phyloP scores from a whole-genome alignment of 2,888 invertebrate genomes.

The Nomada fabriciana region DNA sequence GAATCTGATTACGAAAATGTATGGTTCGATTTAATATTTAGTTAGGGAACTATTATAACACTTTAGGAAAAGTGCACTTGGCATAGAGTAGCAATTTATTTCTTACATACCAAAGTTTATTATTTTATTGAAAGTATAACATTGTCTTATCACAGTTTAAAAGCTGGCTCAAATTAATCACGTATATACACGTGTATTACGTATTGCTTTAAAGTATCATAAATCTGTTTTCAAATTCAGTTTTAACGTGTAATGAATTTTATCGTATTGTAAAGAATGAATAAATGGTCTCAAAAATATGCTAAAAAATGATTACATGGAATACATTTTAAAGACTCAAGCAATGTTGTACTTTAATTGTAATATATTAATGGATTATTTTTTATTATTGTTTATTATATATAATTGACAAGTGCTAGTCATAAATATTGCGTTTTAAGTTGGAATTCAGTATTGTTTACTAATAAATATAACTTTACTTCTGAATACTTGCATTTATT shows the following conservation, averaged over 20 bases:
- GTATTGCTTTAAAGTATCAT: background rate
- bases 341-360: constrained; percentile 67
- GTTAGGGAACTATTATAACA: constrained; percentile 35
- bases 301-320: background rate
- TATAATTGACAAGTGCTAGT: constrained; percentile 71
- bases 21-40: constrained; percentile 47
- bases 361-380: constrained; percentile 55
- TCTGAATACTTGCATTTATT: constrained; percentile 65
- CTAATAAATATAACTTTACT: constrained; percentile 70
- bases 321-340: background rate
- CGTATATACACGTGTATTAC: background rate
- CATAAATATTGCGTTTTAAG: constrained; percentile 70
- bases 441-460: constrained; percentile 73
- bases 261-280: background rate
- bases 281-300: background rate
- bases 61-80: constrained; percentile 56
- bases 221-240: background rate
- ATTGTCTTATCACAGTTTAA: constrained; percentile 27
- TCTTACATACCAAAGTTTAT: constrained; percentile 70
- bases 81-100: constrained; percentile 66
- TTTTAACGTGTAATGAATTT: background rate
- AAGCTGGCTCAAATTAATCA: background rate
- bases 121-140: constrained; percentile 69
- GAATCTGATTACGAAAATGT: constrained; percentile 57
- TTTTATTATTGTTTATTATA: constrained; percentile 64